Conservation (phyloP, 1,140 invertebrate species). For the Drosophila paulistorum region DNA sequence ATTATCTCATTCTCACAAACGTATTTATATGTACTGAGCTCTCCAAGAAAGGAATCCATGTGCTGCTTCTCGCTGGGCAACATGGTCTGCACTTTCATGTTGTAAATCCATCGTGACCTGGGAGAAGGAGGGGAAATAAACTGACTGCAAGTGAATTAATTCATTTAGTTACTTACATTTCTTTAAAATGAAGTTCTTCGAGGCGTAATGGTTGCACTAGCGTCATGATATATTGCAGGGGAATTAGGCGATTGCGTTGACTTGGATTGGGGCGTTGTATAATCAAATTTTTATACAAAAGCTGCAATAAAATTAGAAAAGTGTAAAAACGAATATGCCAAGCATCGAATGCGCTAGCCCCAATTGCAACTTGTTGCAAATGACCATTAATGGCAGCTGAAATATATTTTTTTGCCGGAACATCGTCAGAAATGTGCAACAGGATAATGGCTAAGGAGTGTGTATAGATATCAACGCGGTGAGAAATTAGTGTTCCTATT, state of each 20-base stretch:
- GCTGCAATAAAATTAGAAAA: conserved; percentile 33
- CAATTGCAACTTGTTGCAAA: conserved; percentile 18
- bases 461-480: conserved; percentile 28
- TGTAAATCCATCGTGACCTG: conserved; percentile 35
- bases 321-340: conserved; percentile 42
- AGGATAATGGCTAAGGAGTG: conserved; percentile 37
- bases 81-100: conserved; percentile 5
- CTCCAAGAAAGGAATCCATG: conserved; percentile 42
- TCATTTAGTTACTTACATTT: conserved; percentile 33
- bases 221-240: conserved; percentile 28
- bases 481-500: conserved; percentile 33
- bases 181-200: conserved; percentile 30
- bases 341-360: conserved; percentile 34
- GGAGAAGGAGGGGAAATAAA: too few species aligned
- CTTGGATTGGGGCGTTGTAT: background rate
- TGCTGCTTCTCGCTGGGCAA: conserved; percentile 21
- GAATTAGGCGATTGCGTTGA: conserved; percentile 26
- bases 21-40: conserved; percentile 48
- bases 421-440: conserved; percentile 33
- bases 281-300: conserved; percentile 39
- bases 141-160: background rate
- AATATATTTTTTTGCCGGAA: background rate
- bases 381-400: conserved; percentile 18
- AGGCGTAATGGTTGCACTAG: conserved; percentile 39
- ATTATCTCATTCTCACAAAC: conserved; percentile 37